Evolutionary conservation across 2,113 vertebrate genomes (phyloP).

Genomic region (Sorex fumeus): DNA sequence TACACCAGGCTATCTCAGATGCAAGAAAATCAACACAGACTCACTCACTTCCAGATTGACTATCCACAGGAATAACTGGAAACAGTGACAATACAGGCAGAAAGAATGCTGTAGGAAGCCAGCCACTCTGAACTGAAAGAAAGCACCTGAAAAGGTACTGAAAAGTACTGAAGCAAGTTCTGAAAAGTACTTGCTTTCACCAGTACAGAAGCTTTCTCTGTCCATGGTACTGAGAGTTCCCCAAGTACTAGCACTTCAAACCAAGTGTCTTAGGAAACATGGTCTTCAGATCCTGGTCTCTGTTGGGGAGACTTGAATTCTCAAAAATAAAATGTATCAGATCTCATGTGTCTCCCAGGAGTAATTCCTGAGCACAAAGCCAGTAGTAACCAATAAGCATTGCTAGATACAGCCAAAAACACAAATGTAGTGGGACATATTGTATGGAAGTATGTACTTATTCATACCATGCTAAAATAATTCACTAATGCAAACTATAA

Average conservation of each 20-base stretch:
- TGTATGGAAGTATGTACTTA: background rate
- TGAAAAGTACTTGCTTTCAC: no score
- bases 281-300: background rate
- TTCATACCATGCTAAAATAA: conserved; percentile 9
- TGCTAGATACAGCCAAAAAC: no score
- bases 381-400: no score
- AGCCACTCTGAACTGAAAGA: background rate
- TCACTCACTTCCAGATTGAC: background rate
- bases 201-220: background rate
- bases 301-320: background rate
- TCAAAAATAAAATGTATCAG: background rate
- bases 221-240: background rate
- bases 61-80: background rate
- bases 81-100: background rate
- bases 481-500: background rate
- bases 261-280: background rate
- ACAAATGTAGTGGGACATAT: no score
- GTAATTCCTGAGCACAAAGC: no score
- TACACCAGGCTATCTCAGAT: background rate
- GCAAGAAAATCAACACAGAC: conserved; percentile 18
- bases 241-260: no score
- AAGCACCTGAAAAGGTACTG: background rate
- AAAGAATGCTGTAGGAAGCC: background rate
- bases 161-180: no score
- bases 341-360: no score